phyloP scores from a whole-genome alignment of 2,113 vertebrate species.

The Sisor rabdophorus region DNA sequence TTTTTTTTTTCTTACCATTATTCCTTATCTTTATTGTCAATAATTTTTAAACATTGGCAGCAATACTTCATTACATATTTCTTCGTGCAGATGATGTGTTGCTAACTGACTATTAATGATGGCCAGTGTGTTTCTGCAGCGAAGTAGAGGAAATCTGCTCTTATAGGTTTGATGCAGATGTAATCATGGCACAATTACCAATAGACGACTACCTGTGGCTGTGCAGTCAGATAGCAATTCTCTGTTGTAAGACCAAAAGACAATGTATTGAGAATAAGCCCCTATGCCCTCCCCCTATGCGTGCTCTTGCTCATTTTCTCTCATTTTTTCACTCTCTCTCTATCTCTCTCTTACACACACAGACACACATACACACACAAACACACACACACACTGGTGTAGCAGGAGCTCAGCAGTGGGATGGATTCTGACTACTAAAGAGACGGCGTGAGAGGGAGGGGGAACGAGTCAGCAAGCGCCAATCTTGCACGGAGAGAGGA shows the following conservation, averaged over 20 bases:
- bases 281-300: constrained; percentile 38
- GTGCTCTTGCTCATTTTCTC: constrained; percentile 9
- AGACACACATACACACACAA: constrained; percentile 59
- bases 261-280: constrained; percentile 37
- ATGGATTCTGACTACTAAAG: constrained; percentile 83
- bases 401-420: constrained; percentile 76
- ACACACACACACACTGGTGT: constrained; percentile 60
- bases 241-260: constrained; percentile 38
- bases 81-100: neutral
- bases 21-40: neutral
- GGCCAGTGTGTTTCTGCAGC: neutral
- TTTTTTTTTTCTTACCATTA: neutral
- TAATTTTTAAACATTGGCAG: neutral
- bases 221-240: constrained; percentile 19
- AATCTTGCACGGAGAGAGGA: constrained; percentile 56
- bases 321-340: constrained; percentile 8
- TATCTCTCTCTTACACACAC: constrained; percentile 43
- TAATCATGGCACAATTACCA: constrained; percentile 7
- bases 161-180: constrained; percentile 7
- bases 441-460: constrained; percentile 63
- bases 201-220: constrained; percentile 50
- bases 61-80: too few relatives aligned
- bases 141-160: neutral
- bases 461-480: constrained; percentile 51
- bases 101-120: neutral